A percentile compares a stretch with the other conserved stretches of the same genome.
phyloP scores from a whole-genome alignment of 1,140 invertebrate species.

The Drosophila ananassae region DNA sequence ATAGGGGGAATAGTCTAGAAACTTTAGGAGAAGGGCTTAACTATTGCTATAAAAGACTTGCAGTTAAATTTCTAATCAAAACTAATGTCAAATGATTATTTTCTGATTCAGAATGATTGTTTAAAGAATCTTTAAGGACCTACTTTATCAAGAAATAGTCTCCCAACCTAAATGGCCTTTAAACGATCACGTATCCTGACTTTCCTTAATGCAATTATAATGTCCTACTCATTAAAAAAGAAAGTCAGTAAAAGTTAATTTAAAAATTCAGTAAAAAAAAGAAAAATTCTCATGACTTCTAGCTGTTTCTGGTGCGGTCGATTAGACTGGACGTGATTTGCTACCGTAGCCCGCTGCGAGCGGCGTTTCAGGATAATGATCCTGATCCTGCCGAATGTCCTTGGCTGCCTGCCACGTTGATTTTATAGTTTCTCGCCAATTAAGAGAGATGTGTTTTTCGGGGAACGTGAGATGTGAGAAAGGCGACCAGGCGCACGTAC shows the following conservation, averaged over 20 bases:
- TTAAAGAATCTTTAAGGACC: not conserved
- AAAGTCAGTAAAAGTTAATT: conserved; percentile 12
- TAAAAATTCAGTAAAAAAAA: not conserved
- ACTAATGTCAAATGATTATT: too few species aligned
- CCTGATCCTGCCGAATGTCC: conserved; percentile 17
- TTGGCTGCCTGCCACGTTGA: conserved; percentile 46
- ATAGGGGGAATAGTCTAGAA: conserved; percentile 3
- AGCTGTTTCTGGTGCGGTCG: conserved; percentile 15
- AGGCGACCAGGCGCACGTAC: conserved; percentile 59
- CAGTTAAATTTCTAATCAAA: too few species aligned
- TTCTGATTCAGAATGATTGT: too few species aligned
- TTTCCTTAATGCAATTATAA: conserved; percentile 29
- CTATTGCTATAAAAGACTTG: too few species aligned
- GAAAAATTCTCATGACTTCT: conserved; percentile 38
- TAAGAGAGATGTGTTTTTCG: conserved; percentile 36
- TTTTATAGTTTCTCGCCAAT: conserved; percentile 69
- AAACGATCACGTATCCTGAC: conserved; percentile 3
- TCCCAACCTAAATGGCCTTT: conserved; percentile 8
- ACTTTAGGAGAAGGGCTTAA: too few species aligned
- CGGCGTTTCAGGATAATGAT: conserved; percentile 31
- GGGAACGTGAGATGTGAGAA: conserved; percentile 60
- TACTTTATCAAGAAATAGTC: not conserved
- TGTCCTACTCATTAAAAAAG: conserved; percentile 17
- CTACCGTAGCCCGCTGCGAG: conserved; percentile 28
- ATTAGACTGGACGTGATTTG: conserved; percentile 47